Conservation (phyloP, 35 echinoderm and acorn worm genomes). For the Antedon bifida region DNA sequence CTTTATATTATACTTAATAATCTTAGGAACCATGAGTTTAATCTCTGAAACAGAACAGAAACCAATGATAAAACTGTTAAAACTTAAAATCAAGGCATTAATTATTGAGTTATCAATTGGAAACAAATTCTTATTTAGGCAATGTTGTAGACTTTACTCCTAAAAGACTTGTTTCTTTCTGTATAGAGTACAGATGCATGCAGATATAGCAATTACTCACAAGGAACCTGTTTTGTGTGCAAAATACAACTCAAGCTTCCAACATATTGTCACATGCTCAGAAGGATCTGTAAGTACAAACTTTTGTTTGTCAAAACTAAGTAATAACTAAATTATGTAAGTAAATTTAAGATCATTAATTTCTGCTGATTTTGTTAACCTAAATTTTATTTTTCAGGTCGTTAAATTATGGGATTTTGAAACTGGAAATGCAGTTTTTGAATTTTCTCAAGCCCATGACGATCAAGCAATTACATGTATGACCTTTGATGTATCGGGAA, state of each 20-base stretch:
- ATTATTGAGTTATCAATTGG: no score
- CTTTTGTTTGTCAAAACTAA: no score
- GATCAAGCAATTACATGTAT: slow-evolving; percentile 68
- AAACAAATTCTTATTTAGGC: no score
- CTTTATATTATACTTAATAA: no score
- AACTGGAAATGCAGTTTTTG: slow-evolving; percentile 87
- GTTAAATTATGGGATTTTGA: slow-evolving; percentile 98
- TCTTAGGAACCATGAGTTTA: no score
- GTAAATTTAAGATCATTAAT: no score
- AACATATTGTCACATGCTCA: slow-evolving; percentile 76
- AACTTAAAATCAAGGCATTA: no score
- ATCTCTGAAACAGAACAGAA: no score
- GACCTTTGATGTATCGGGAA: slow-evolving; percentile 82
- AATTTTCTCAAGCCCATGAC: slow-evolving; percentile 88
- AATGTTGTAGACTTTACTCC: no score
- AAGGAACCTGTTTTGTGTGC: slow-evolving; percentile 63
- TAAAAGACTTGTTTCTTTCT: not conserved
- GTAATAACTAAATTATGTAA: no score
- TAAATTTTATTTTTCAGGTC: slow-evolving; percentile 33
- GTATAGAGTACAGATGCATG: slow-evolving; percentile 27
- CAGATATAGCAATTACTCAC: slow-evolving; percentile 74
- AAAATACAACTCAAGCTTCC: slow-evolving; percentile 74
- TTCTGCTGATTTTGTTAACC: no score
- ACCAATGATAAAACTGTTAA: no score
- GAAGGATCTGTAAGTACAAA: slow-evolving; percentile 78